These are phyloP conservation scores for Macaria liturata DNA, from an alignment of 2,888 invertebrate species.

Conservation along the genomic window DNA sequence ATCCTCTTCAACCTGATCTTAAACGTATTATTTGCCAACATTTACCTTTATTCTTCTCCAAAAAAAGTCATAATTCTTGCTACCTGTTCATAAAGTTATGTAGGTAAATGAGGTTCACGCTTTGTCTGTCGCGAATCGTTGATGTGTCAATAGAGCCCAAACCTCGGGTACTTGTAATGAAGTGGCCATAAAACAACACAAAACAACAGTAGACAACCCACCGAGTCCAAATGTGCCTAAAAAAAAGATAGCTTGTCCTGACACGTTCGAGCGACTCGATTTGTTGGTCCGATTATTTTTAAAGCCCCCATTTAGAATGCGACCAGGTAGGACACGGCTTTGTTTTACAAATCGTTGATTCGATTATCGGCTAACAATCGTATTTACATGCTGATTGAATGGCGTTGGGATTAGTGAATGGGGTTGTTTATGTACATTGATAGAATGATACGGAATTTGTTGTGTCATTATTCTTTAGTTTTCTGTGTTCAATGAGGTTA, in stretches of 20 bases:
- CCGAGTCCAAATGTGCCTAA: conserved; percentile 55
- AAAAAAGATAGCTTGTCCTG: conserved; percentile 72
- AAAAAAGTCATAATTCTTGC: neutral
- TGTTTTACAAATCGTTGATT: conserved; percentile 70
- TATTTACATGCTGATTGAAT: conserved; percentile 15
- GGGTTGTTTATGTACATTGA: no score
- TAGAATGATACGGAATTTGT: no score
- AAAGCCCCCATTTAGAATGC: conserved; percentile 42
- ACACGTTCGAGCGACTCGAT: conserved; percentile 76
- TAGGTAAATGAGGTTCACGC: conserved; percentile 13
- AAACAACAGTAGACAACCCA: conserved; percentile 71
- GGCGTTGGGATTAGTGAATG: no score
- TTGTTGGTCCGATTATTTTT: conserved; percentile 72
- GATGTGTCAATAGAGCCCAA: conserved; percentile 66
- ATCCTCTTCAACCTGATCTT: no score
- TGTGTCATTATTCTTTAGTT: no score
- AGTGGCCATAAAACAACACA: conserved; percentile 73
- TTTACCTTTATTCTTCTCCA: no score
- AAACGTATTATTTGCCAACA: no score
- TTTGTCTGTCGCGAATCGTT: conserved; percentile 30
- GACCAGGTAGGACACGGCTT: conserved; percentile 60
- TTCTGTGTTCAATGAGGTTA: no score
- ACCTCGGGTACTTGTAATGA: conserved; percentile 66
- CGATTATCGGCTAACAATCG: conserved; percentile 51
- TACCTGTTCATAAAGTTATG: conserved; percentile 3